phyloP scores from a whole-genome alignment of 2,797 vertebrate genomes.

The Karalla daura region DNA sequence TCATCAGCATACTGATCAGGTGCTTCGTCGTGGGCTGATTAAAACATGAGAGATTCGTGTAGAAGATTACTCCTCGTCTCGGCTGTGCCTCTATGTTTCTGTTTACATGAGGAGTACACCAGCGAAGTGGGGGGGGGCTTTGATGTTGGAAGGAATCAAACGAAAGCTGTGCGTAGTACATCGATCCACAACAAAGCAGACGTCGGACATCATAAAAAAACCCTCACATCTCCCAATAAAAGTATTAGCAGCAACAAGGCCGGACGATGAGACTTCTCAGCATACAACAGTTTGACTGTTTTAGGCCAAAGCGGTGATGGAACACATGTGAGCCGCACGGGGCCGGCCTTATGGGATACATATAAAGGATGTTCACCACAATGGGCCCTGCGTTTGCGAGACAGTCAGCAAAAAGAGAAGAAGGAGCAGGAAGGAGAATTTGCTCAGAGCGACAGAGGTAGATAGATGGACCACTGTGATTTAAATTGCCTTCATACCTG shows the following conservation, averaged over 20 bases:
- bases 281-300: constrained; percentile 61
- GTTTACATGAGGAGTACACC: constrained; percentile 31
- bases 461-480: constrained; percentile 75
- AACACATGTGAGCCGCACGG: constrained; percentile 64
- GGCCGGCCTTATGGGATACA: constrained; percentile 77
- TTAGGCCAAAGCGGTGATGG: constrained; percentile 68
- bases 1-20: constrained; percentile 77
- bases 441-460: constrained; percentile 68
- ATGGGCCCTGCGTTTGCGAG: constrained; percentile 78
- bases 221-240: constrained; percentile 19
- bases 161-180: constrained; percentile 47
- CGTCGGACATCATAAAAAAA: constrained; percentile 40
- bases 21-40: constrained; percentile 60
- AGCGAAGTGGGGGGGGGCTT: constrained; percentile 48
- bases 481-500: constrained; percentile 79
- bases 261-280: constrained; percentile 33
- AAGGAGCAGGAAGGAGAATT: constrained; percentile 61
- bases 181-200: constrained; percentile 42
- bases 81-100: constrained; percentile 25
- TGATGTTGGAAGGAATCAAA: constrained; percentile 61
- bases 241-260: constrained; percentile 47
- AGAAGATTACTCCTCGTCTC: constrained; percentile 43
- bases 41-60: constrained; percentile 60
- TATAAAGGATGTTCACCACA: constrained; percentile 79
- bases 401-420: constrained; percentile 75